Conservation (phyloP, 2,888 invertebrate genomes). For the Argyresthia albistria region DNA sequence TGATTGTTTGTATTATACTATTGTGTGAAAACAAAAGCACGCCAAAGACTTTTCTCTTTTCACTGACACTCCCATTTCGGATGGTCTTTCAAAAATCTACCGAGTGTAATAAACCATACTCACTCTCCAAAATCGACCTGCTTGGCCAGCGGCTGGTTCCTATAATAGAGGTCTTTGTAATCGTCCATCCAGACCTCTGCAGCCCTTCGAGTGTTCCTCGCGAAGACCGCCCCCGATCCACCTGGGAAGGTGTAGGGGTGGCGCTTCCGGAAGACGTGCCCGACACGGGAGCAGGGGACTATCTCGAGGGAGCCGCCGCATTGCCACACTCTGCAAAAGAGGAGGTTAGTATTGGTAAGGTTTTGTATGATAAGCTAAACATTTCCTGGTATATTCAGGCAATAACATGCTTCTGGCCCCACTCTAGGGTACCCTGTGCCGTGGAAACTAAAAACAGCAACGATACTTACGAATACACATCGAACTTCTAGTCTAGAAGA, state of each 20-base stretch:
- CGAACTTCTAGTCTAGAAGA: no score
- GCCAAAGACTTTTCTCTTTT: no score
- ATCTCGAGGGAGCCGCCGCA: slow-evolving; percentile 98
- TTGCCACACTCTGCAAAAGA: slow-evolving; percentile 90
- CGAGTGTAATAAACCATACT: slow-evolving; percentile 37
- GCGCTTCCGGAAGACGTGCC: slow-evolving; percentile 94
- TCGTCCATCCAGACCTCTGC: slow-evolving; percentile 99
- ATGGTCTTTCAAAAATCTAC: no score
- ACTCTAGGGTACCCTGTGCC: no score
- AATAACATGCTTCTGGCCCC: no score
- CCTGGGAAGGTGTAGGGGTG: slow-evolving; percentile 99
- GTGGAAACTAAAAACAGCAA: no score
- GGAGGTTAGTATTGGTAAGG: neutral
- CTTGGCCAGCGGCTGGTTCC: slow-evolving; percentile 91
- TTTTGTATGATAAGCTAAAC: no score
- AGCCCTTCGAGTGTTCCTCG: slow-evolving; percentile 94
- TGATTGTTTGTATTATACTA: no score
- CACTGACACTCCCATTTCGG: no score
- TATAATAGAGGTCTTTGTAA: slow-evolving; percentile 96
- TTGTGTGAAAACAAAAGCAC: no score
- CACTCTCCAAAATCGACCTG: slow-evolving; percentile 93
- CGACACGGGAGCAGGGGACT: slow-evolving; percentile 96
- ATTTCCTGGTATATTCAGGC: no score
- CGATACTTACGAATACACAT: no score
- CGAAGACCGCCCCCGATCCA: slow-evolving; percentile 97